Conservation (phyloP, 2,797 vertebrate species). For the Strix occidentalis region DNA sequence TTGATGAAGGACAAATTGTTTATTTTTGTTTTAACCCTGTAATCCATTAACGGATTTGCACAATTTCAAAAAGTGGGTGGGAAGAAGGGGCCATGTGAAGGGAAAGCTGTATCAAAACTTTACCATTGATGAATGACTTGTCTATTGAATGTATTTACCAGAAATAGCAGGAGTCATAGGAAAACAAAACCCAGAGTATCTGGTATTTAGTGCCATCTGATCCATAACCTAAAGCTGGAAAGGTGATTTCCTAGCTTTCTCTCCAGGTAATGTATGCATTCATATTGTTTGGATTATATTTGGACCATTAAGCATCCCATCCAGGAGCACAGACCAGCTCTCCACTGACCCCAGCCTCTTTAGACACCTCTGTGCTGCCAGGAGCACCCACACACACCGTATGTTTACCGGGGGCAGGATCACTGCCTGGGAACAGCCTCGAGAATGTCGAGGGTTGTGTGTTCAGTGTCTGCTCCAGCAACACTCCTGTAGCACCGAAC, state of each 20-base stretch:
- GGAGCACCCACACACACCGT: not conserved
- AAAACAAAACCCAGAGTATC: not conserved
- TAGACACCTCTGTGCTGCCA: not conserved
- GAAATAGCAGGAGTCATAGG: not conserved
- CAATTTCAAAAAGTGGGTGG: not conserved
- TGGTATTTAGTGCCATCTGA: not conserved
- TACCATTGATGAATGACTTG: not conserved
- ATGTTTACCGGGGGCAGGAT: not conserved
- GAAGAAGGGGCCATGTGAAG: not conserved
- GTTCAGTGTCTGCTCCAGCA: not conserved
- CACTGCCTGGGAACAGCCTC: not conserved
- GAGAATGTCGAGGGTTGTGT: not conserved
- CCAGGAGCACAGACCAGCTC: not conserved
- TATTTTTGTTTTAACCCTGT: constrained; percentile 16
- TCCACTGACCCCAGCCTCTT: not conserved
- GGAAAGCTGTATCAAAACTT: not conserved
- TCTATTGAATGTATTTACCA: not conserved
- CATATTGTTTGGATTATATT: not conserved
- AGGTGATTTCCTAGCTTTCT: not conserved
- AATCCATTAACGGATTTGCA: not conserved
- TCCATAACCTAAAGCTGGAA: not conserved
- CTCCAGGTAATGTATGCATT: not conserved
- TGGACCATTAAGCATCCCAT: not conserved
- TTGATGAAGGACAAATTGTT: constrained; percentile 28
- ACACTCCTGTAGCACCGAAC: not conserved